Percentiles rank a stretch among this genome's conserved stretches.
Conservation (phyloP, 2,797 vertebrate genomes). For the Pseudochirops cupreus region DNA sequence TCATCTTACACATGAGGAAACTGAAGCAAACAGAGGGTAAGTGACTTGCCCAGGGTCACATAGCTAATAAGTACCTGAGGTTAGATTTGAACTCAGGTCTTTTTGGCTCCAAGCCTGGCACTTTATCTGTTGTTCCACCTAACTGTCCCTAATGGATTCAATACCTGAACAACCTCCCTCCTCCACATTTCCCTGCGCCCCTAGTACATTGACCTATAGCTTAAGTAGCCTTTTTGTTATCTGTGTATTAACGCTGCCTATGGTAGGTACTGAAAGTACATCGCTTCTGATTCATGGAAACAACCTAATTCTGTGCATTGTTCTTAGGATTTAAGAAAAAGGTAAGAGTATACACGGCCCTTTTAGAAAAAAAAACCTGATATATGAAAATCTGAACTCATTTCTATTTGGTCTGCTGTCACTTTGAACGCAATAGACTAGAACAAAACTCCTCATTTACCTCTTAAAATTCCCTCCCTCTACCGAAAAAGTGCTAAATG, state of each 20-base stretch:
- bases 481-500: background rate
- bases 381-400: background rate
- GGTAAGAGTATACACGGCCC: background rate
- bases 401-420: background rate
- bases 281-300: background rate
- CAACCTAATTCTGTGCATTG: background rate
- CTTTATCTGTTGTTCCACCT: too few species aligned
- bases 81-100: background rate
- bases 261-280: background rate
- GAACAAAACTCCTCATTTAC: background rate
- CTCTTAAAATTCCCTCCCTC: background rate
- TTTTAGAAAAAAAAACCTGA: background rate
- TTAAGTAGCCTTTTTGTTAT: background rate
- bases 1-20: background rate
- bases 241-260: background rate
- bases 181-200: fast-evolving
- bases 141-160: background rate
- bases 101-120: background rate
- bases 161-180: background rate
- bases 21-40: background rate
- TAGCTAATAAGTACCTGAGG: background rate
- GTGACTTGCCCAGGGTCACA: background rate
- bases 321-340: background rate
- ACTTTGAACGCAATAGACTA: background rate
- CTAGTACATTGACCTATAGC: background rate